Evolutionary conservation across 92 coral and sea anemone genomes (phyloP).

Genomic region (Porites divaricata): DNA sequence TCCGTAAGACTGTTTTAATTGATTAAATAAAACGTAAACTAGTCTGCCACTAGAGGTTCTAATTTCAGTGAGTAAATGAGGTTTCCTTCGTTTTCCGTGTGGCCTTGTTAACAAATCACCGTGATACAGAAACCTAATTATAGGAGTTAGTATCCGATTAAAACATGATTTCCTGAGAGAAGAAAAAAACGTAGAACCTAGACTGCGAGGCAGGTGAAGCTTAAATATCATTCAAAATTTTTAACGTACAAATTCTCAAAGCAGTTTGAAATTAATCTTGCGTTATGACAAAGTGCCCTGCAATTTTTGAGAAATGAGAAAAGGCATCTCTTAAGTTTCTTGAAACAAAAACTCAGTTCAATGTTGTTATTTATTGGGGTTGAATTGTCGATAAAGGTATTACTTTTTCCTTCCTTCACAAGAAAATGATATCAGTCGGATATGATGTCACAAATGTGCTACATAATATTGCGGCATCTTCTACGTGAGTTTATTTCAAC

Average conservation of each 20-base stretch:
- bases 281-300: background rate
- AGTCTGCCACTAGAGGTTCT: background rate
- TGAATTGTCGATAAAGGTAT: too few species aligned
- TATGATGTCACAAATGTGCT: too few species aligned
- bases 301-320: background rate
- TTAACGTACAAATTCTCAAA: background rate
- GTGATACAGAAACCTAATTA: constrained; percentile 1
- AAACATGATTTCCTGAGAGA: too few species aligned
- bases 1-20: background rate
- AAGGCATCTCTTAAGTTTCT: background rate
- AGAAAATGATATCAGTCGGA: too few species aligned
- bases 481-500: too few species aligned
- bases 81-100: background rate
- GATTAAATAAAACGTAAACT: background rate
- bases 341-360: too few species aligned
- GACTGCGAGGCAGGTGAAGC: constrained; percentile 17
- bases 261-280: background rate
- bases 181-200: too few species aligned
- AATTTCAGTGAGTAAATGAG: background rate
- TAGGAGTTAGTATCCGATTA: background rate
- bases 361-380: too few species aligned
- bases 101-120: constrained; percentile 1
- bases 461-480: too few species aligned
- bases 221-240: background rate
- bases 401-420: too few species aligned